Percentiles rank a stretch among this genome's conserved stretches.
These are phyloP conservation scores for Scelioninae gen. 1 DNA, from an alignment of 2,888 invertebrate species.

Conservation along the genomic window DNA sequence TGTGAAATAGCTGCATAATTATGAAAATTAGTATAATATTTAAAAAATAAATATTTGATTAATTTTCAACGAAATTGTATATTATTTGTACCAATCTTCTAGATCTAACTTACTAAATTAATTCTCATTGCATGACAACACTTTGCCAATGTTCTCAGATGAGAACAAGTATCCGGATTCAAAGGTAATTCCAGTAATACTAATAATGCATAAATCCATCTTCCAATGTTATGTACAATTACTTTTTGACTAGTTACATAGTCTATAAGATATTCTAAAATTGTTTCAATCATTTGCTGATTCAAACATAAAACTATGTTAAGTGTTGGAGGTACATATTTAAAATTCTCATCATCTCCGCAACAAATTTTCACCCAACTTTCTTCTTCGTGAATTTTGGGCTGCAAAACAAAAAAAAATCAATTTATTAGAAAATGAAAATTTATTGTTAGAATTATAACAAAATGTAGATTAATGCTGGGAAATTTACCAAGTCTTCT, in stretches of 20 bases:
- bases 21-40: too few species aligned
- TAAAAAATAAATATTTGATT: too few species aligned
- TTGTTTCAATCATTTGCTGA: slow-evolving; percentile 84
- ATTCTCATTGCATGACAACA: slow-evolving; percentile 86
- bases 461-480: slow-evolving; percentile 69
- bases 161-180: slow-evolving; percentile 88
- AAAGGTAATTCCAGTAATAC: slow-evolving; percentile 88
- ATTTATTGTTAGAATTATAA: background rate
- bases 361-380: slow-evolving; percentile 85
- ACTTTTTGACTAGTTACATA: slow-evolving; percentile 78
- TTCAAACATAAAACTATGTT: slow-evolving; percentile 84
- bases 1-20: too few species aligned
- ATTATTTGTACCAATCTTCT: too few species aligned
- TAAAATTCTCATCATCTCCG: slow-evolving; percentile 71
- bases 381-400: slow-evolving; percentile 82
- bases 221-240: slow-evolving; percentile 85
- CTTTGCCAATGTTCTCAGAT: slow-evolving; percentile 88
- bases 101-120: slow-evolving; percentile 81
- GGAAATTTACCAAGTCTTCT: too few species aligned
- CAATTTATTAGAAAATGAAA: too few species aligned
- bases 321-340: slow-evolving; percentile 74
- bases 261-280: slow-evolving; percentile 85
- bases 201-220: slow-evolving; percentile 90
- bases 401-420: too few species aligned
- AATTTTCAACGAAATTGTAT: too few species aligned